phyloP scores from a whole-genome alignment of 2,113 vertebrate genomes.

The Pangasianodon hypophthalmus region DNA sequence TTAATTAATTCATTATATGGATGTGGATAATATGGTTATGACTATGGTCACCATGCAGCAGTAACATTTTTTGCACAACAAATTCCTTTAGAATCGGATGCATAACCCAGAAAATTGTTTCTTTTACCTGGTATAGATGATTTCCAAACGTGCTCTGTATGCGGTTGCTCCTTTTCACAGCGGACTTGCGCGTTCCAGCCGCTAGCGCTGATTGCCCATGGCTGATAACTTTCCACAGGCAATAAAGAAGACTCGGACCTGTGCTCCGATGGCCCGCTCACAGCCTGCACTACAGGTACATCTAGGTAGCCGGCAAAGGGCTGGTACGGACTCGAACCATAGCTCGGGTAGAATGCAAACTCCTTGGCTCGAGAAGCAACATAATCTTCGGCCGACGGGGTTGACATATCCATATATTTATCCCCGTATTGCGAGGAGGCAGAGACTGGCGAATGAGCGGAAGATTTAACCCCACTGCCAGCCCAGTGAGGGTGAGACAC shows the following conservation, averaged over 20 bases:
- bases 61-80: background rate
- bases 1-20: background rate
- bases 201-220: constrained; percentile 88
- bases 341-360: constrained; percentile 95
- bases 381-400: constrained; percentile 84
- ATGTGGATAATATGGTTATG: background rate
- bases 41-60: background rate
- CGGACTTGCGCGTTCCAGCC: constrained; percentile 97
- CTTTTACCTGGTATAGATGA: constrained; percentile 87
- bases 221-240: constrained; percentile 96
- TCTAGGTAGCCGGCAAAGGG: constrained; percentile 93
- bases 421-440: constrained; percentile 79
- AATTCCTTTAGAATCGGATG: background rate
- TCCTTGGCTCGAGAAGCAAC: constrained; percentile 89
- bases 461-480: constrained; percentile 84
- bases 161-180: constrained; percentile 93
- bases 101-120: background rate
- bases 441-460: constrained; percentile 79
- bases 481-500: constrained; percentile 81
- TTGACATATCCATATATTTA: constrained; percentile 92
- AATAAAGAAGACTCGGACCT: constrained; percentile 88
- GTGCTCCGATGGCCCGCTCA: constrained; percentile 86
- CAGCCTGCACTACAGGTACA: constrained; percentile 89
- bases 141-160: constrained; percentile 92
- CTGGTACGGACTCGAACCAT: constrained; percentile 89